These are phyloP conservation scores for Equus przewalskii DNA, from an alignment of 2,113 vertebrate genomes.

Conservation along the genomic window DNA sequence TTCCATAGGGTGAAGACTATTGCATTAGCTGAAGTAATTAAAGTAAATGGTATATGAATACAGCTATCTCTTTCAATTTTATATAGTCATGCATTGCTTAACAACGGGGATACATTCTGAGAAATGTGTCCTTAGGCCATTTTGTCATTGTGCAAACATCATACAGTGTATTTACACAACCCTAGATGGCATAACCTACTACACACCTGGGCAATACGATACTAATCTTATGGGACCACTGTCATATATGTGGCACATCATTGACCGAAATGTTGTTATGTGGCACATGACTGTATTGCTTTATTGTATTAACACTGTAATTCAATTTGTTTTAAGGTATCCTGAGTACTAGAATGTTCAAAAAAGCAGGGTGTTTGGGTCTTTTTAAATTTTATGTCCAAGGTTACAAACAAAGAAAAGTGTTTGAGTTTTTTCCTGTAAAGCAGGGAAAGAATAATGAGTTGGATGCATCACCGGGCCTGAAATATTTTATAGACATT, in stretches of 20 bases:
- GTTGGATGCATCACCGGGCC: not conserved
- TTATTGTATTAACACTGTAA: conserved; percentile 10
- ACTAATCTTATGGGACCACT: no score
- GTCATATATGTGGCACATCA: no score
- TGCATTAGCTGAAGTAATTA: not conserved
- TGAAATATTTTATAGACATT: not conserved
- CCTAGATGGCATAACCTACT: no score
- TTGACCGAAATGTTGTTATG: no score
- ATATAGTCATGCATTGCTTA: not conserved
- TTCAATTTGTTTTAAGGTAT: not conserved
- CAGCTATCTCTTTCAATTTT: not conserved
- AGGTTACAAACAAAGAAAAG: not conserved
- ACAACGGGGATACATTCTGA: no score
- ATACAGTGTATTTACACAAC: no score
- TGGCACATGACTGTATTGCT: not conserved
- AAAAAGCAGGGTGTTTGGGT: not conserved
- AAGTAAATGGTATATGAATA: not conserved
- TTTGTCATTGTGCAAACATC: no score
- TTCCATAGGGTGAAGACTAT: not conserved
- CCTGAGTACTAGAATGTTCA: not conserved
- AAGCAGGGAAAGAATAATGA: not conserved
- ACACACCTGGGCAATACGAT: no score
- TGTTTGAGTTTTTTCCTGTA: not conserved
- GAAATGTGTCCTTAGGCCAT: no score
- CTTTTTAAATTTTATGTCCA: not conserved